These are phyloP conservation scores for Theristicus caerulescens DNA, from an alignment of 2,113 vertebrate species.

Conservation along the genomic window DNA sequence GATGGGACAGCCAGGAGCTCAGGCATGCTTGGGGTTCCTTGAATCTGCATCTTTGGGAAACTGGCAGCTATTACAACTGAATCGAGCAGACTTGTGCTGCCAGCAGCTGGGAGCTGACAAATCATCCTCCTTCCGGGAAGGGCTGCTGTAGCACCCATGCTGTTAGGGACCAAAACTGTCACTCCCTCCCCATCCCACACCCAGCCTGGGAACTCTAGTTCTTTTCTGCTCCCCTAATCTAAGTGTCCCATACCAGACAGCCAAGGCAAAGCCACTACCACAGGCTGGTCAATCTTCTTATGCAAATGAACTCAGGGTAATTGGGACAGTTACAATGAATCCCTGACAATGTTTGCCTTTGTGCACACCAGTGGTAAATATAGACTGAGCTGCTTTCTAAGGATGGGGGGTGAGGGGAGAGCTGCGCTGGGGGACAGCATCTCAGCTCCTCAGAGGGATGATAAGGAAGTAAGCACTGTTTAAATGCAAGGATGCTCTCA, in stretches of 20 bases:
- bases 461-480: background rate
- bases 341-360: conserved; percentile 24
- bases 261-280: background rate
- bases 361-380: background rate
- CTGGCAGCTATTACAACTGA: background rate
- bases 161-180: background rate
- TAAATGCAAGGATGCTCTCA: background rate
- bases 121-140: background rate
- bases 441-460: background rate
- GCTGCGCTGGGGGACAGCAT: background rate
- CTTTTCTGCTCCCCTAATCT: background rate
- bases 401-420: background rate
- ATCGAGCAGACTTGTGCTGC: background rate
- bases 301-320: conserved; percentile 27
- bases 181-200: background rate
- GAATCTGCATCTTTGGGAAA: background rate
- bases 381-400: background rate
- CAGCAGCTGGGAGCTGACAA: background rate
- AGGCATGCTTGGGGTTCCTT: background rate
- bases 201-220: background rate
- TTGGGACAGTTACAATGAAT: background rate
- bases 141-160: background rate
- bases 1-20: background rate
- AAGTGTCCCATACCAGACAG: background rate
- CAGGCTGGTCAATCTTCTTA: background rate